These are phyloP conservation scores for Epinotia nisella DNA, from an alignment of 2,888 invertebrate species.

Conservation along the genomic window DNA sequence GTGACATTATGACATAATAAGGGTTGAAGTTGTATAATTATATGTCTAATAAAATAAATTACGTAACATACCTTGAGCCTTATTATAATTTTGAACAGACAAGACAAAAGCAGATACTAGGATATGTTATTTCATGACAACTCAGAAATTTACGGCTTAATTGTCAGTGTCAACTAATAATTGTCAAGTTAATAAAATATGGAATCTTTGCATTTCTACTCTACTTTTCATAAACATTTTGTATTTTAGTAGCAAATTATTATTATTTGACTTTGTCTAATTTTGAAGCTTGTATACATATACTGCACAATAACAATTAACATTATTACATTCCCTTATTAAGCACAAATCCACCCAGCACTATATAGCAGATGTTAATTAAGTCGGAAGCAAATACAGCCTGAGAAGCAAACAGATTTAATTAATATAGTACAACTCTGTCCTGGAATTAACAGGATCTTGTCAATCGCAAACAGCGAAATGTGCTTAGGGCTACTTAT, in stretches of 20 bases:
- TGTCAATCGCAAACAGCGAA: slow-evolving; percentile 65
- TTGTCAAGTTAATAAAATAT: too few relatives aligned
- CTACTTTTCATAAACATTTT: not conserved
- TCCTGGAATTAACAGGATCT: slow-evolving; percentile 68
- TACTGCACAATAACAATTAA: slow-evolving; percentile 33
- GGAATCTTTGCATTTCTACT: too few relatives aligned
- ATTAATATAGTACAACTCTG: slow-evolving; percentile 74
- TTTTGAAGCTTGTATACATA: slow-evolving; percentile 16
- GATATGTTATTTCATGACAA: too few relatives aligned
- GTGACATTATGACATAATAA: too few relatives aligned
- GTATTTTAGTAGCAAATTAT: slow-evolving; percentile 4
- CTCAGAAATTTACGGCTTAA: too few relatives aligned
- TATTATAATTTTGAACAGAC: too few relatives aligned
- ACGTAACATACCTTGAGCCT: too few relatives aligned
- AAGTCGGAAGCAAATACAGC: slow-evolving; percentile 73
- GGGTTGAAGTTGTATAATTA: too few relatives aligned
- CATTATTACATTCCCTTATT: slow-evolving; percentile 37
- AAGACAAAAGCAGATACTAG: too few relatives aligned
- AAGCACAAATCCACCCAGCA: slow-evolving; percentile 44
- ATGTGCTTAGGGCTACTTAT: slow-evolving; percentile 45
- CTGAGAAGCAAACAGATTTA: slow-evolving; percentile 79
- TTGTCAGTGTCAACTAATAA: too few relatives aligned
- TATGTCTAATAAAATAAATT: too few relatives aligned
- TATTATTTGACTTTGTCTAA: slow-evolving; percentile 13
- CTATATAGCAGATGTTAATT: slow-evolving; percentile 70